A percentile compares a stretch with the other conserved stretches of the same genome.
Conservation (phyloP, 2,113 vertebrate species). For the Chaetops frenatus region DNA sequence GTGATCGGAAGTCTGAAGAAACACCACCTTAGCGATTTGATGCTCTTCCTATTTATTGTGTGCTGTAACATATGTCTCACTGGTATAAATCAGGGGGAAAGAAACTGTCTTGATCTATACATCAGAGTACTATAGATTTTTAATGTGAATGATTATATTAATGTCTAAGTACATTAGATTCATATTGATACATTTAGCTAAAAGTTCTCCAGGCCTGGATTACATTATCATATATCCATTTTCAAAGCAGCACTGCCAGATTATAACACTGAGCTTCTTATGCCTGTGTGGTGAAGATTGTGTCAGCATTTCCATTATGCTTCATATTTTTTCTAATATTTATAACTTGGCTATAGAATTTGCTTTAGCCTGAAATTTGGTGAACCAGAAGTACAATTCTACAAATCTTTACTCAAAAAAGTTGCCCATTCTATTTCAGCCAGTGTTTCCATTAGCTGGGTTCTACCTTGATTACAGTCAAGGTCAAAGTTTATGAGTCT, state of each 20-base stretch:
- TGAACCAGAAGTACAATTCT: not conserved
- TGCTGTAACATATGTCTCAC: not conserved
- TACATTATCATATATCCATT: not conserved
- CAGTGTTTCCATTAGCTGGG: not conserved
- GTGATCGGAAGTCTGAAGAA: not conserved
- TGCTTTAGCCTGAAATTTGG: not conserved
- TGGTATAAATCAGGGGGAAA: not conserved
- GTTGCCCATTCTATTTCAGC: not conserved
- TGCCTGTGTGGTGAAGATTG: not conserved
- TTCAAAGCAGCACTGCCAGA: not conserved
- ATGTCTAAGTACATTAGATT: constrained; percentile 11
- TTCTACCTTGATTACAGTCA: not conserved
- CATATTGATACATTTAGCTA: not conserved
- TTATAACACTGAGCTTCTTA: not conserved
- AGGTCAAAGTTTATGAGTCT: not conserved
- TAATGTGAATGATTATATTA: not conserved
- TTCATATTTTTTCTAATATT: constrained; percentile 19
- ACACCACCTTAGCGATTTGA: not conserved
- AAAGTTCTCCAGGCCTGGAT: not conserved
- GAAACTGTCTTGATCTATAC: not conserved
- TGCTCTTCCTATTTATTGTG: not conserved
- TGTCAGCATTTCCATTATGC: constrained; percentile 23
- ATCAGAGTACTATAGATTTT: not conserved
- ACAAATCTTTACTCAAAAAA: not conserved
- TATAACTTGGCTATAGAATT: constrained; percentile 2